Conservation (phyloP, 2,888 invertebrate genomes). For the Spisula solida region DNA sequence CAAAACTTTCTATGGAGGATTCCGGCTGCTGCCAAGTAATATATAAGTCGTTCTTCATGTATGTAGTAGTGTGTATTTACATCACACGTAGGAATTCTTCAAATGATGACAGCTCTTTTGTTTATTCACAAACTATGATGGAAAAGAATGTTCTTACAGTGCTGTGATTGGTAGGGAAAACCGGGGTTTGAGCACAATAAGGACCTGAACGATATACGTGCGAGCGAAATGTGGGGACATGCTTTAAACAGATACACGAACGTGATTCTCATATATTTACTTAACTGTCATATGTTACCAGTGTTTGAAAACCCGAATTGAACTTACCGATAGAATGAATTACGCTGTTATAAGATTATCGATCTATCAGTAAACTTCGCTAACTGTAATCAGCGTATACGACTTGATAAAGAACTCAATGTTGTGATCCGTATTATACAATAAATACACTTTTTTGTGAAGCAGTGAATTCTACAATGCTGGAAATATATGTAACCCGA, state of each 20-base stretch:
- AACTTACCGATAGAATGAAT: neutral
- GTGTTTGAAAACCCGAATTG: neutral
- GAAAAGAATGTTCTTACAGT: neutral
- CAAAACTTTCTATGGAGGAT: conserved; percentile 19
- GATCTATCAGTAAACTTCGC: neutral
- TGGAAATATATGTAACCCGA: neutral
- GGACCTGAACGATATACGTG: neutral
- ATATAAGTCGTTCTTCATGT: neutral
- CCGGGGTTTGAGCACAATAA: neutral
- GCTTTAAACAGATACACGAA: neutral
- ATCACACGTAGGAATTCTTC: neutral
- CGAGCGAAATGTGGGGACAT: neutral
- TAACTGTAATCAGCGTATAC: neutral
- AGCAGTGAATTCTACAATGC: neutral
- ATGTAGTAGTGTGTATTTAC: conserved; percentile 28
- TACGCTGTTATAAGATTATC: conserved; percentile 1
- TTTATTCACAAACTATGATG: neutral
- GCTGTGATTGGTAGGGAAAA: neutral
- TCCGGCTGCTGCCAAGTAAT: conserved; percentile 7
- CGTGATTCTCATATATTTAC: neutral
- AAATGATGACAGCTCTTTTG: neutral
- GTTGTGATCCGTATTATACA: neutral
- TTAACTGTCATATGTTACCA: neutral
- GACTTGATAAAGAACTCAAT: neutral
- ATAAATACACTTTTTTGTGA: neutral